Evolutionary conservation across 2,888 invertebrate species (phyloP).

Genomic region (Rhamnusium bicolor): DNA sequence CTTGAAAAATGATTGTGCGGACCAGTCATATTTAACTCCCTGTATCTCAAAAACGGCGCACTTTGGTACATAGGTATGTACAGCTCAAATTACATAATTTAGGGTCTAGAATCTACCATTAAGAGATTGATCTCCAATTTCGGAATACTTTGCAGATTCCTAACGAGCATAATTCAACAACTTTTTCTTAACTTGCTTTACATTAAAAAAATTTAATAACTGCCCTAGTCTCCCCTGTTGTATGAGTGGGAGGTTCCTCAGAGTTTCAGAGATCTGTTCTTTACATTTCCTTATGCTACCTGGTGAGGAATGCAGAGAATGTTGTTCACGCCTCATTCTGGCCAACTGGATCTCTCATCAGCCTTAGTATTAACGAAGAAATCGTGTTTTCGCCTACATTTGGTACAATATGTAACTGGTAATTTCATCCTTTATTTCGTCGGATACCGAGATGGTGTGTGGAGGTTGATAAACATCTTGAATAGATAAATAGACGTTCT

Average conservation of each 20-base stretch:
- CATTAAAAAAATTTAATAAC: neutral
- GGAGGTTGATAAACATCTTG: neutral
- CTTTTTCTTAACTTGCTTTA: too few species aligned
- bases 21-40: too few species aligned
- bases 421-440: neutral
- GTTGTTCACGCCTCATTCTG: constrained; percentile 61
- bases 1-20: too few species aligned
- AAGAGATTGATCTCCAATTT: too few species aligned
- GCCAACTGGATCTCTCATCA: constrained; percentile 17
- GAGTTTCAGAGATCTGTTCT: constrained; percentile 22
- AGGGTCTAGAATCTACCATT: too few species aligned
- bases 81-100: too few species aligned
- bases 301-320: constrained; percentile 65
- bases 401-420: neutral
- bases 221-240: constrained; percentile 6
- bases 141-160: too few species aligned
- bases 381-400: constrained; percentile 18
- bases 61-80: too few species aligned
- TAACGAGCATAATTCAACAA: too few species aligned
- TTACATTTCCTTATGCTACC: constrained; percentile 58
- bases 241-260: constrained; percentile 25
- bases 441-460: neutral
- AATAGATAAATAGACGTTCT: neutral
- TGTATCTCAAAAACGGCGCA: too few species aligned
- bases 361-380: constrained; percentile 12